These are phyloP conservation scores for Drosophila arawakana DNA, from an alignment of 1,140 invertebrate genomes.

Conservation along the genomic window DNA sequence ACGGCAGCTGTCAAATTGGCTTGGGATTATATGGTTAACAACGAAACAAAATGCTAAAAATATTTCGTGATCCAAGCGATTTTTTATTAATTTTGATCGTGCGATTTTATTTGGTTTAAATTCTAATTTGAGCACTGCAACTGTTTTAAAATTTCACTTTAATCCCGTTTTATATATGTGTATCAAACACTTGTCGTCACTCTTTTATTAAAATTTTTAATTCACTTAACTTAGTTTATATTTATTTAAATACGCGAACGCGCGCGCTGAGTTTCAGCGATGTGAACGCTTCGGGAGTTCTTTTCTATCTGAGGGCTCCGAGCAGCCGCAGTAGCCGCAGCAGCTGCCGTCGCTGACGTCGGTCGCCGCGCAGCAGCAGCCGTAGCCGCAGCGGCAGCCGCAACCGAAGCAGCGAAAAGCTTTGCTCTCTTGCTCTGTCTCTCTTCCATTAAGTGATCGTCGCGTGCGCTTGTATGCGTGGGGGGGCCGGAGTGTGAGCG, in stretches of 20 bases:
- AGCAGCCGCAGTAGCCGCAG: slow-evolving; percentile 9
- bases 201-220: slow-evolving; percentile 5
- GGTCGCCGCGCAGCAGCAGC: slow-evolving; percentile 12
- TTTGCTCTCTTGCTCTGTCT: slow-evolving; percentile 7
- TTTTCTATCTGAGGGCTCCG: slow-evolving; percentile 30
- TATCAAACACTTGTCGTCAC: slow-evolving; percentile 12
- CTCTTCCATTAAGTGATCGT: slow-evolving; percentile 26
- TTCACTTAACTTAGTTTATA: slow-evolving; percentile 2
- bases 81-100: slow-evolving; percentile 14
- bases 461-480: slow-evolving; percentile 28
- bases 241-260: background rate
- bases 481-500: slow-evolving; percentile 18
- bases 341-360: slow-evolving; percentile 8
- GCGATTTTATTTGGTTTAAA: background rate
- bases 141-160: background rate
- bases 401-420: slow-evolving; percentile 27
- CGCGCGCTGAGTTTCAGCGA: slow-evolving; percentile 20
- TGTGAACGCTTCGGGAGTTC: slow-evolving; percentile 34
- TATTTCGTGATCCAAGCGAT: slow-evolving; percentile 20
- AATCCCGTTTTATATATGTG: background rate
- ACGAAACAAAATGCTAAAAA: slow-evolving; percentile 21
- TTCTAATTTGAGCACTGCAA: background rate
- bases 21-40: slow-evolving; percentile 15
- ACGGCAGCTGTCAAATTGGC: slow-evolving; percentile 23
- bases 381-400: slow-evolving; percentile 10